Evolutionary conservation across 2,888 invertebrate species (phyloP).

Genomic region (Spodoptera picta): DNA sequence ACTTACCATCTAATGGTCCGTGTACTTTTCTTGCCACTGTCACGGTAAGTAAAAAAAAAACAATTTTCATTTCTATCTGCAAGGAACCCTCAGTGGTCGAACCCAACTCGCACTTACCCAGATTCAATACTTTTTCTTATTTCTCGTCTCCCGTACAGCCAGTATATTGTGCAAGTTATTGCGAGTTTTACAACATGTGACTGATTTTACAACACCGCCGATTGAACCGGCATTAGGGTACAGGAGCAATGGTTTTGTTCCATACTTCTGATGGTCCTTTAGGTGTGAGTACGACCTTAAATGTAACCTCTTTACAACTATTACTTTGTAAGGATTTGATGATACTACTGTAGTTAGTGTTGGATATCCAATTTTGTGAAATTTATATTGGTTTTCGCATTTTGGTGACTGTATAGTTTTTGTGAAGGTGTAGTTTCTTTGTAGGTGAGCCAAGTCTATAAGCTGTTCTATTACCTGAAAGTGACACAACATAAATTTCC

Average conservation of each 20-base stretch:
- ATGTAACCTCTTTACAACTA: constrained; percentile 18
- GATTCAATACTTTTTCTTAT: constrained; percentile 50
- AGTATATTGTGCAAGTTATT: constrained; percentile 83
- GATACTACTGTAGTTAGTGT: background rate
- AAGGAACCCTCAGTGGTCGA: too few species aligned
- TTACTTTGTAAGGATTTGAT: constrained; percentile 26
- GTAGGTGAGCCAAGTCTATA: too few species aligned
- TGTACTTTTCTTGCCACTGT: too few species aligned
- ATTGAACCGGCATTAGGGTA: constrained; percentile 66
- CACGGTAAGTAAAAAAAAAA: too few species aligned
- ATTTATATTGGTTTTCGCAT: too few species aligned
- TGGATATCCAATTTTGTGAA: background rate
- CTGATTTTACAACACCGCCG: constrained; percentile 84
- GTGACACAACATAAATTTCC: too few species aligned
- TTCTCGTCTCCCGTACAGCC: constrained; percentile 71
- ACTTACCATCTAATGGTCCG: too few species aligned
- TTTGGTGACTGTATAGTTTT: too few species aligned
- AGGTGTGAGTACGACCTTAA: constrained; percentile 33
- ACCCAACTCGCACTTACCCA: too few species aligned
- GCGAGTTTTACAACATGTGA: constrained; percentile 83
- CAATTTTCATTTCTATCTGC: too few species aligned
- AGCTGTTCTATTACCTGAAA: too few species aligned
- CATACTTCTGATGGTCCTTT: constrained; percentile 51
- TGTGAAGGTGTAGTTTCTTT: too few species aligned
- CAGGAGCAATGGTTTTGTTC: constrained; percentile 58